A percentile compares a stretch with the other conserved stretches of the same genome.
phyloP scores from a whole-genome alignment of 2,797 vertebrate species.

The Phoebastria nigripes region DNA sequence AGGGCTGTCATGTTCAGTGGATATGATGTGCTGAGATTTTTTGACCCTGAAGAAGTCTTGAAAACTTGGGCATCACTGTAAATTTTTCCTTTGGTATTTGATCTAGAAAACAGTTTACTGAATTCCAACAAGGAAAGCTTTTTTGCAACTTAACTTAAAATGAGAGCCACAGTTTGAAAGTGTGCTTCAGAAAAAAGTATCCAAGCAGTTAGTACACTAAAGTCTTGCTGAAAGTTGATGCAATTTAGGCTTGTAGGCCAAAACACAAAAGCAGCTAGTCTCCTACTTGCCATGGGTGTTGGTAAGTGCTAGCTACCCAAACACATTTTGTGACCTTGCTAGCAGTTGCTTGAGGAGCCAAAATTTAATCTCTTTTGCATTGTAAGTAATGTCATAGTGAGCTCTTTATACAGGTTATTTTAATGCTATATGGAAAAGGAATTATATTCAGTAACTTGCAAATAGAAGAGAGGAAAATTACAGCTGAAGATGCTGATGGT shows the following conservation, averaged over 20 bases:
- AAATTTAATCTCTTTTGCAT: neutral
- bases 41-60: neutral
- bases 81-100: neutral
- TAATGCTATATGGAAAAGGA: neutral
- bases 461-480: neutral
- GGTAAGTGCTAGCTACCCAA: neutral
- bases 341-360: neutral
- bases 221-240: neutral
- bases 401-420: neutral
- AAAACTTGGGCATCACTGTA: neutral
- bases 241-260: neutral
- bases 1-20: neutral
- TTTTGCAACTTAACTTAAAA: neutral
- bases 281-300: neutral
- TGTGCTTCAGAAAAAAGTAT: neutral
- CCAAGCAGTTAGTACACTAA: neutral
- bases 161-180: neutral
- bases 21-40: neutral
- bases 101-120: neutral
- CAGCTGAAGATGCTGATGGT: neutral
- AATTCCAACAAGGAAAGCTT: neutral
- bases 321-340: neutral
- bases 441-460: neutral
- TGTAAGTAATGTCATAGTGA: neutral
- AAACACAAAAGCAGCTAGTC: neutral